A percentile compares a stretch with the other conserved stretches of the same genome.
Conservation (phyloP, 2,113 vertebrate genomes). For the Spheniscus mendiculus region DNA sequence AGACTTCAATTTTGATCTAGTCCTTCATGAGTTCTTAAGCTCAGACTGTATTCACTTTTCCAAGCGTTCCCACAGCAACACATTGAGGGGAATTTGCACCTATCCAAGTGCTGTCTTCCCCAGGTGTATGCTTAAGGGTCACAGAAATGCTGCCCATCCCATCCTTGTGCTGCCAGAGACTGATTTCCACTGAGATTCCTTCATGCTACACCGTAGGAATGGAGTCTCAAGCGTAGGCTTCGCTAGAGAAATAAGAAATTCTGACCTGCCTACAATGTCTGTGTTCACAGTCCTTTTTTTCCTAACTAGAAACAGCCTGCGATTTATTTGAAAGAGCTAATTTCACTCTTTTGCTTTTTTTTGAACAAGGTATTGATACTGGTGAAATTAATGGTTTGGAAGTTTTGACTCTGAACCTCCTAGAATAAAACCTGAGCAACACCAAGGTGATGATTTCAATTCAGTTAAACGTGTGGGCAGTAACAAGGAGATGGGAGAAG, state of each 20-base stretch:
- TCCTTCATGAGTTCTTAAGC: not conserved
- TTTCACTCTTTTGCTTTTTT: not conserved
- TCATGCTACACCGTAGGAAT: not conserved
- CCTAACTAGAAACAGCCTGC: not conserved
- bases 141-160: not conserved
- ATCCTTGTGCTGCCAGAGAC: not conserved
- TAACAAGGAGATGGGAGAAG: not conserved
- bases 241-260: not conserved
- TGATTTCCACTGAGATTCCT: not conserved
- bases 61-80: not conserved
- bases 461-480: not conserved
- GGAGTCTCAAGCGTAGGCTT: not conserved
- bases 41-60: not conserved
- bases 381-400: not conserved
- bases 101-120: not conserved
- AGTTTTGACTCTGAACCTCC: not conserved
- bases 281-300: not conserved
- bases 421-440: not conserved
- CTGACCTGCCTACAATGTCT: not conserved
- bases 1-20: slow-evolving; percentile 43
- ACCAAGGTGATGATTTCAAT: slow-evolving; percentile 2
- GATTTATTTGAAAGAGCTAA: not conserved
- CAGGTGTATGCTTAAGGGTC: not conserved
- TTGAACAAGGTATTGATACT: not conserved
- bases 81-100: not conserved